Conservation (phyloP, 2,888 invertebrate genomes). For the Pollenia angustigena region DNA sequence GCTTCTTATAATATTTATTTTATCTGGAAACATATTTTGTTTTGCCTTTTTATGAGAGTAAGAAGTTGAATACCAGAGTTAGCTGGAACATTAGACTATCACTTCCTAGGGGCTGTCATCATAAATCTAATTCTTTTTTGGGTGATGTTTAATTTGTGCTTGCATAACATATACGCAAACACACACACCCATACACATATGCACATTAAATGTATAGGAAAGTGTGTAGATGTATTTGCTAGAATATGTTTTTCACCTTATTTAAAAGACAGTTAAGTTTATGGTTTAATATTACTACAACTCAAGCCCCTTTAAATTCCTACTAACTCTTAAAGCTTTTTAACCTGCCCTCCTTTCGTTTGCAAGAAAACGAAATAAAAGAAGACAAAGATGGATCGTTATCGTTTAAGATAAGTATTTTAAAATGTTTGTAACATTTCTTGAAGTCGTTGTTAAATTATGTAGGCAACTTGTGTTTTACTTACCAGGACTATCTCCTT, state of each 20-base stretch:
- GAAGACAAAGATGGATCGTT: constrained; percentile 82
- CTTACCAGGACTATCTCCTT: background rate
- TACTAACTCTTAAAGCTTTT: constrained; percentile 27
- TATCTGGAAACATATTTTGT: constrained; percentile 36
- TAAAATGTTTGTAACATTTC: constrained; percentile 65
- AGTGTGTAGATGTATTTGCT: constrained; percentile 50
- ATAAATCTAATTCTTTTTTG: constrained; percentile 68
- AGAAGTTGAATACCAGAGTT: background rate
- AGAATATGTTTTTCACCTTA: constrained; percentile 3
- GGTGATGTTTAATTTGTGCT: constrained; percentile 70
- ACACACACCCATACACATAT: background rate
- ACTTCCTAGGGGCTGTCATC: constrained; percentile 70
- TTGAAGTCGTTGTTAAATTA: constrained; percentile 64
- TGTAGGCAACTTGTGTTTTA: constrained; percentile 46
- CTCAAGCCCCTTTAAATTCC: constrained; percentile 40
- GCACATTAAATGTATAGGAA: constrained; percentile 62
- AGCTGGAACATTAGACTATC: constrained; percentile 64
- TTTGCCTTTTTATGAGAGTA: background rate
- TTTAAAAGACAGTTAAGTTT: constrained; percentile 52
- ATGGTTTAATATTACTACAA: constrained; percentile 72
- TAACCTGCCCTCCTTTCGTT: constrained; percentile 23
- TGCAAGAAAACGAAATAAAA: constrained; percentile 73
- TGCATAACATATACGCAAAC: background rate
- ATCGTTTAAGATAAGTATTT: constrained; percentile 81
- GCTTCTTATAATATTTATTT: background rate